Conservation (phyloP, 2,888 invertebrate genomes). For the Mimas tiliae region DNA sequence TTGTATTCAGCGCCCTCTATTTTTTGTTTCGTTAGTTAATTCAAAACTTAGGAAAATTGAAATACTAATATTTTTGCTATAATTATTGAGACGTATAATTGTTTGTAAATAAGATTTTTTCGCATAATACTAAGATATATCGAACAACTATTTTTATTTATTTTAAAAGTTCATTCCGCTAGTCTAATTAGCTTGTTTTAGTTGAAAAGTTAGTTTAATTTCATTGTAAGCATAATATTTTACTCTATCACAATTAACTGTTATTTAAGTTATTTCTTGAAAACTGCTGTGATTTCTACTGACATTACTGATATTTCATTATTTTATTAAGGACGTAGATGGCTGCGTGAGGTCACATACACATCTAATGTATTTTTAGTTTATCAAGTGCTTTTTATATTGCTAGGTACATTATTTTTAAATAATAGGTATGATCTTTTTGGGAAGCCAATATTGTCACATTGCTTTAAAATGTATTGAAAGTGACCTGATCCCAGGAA, state of each 20-base stretch:
- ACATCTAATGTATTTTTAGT: background rate
- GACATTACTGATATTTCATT: conserved; percentile 41
- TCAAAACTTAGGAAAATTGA: background rate
- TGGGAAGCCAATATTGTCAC: too few species aligned
- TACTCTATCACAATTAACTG: conserved; percentile 43
- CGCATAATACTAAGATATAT: conserved; percentile 34
- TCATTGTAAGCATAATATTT: conserved; percentile 41
- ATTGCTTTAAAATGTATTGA: background rate
- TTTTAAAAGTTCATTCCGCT: conserved; percentile 53
- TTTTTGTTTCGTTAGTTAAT: conserved; percentile 8
- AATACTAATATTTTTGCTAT: background rate
- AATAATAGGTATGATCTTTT: too few species aligned
- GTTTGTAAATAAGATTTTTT: conserved; percentile 52
- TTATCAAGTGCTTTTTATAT: background rate
- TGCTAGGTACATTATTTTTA: too few species aligned
- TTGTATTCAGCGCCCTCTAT: conserved; percentile 5
- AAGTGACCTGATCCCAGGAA: background rate
- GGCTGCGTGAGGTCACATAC: background rate
- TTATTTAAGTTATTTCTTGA: conserved; percentile 50
- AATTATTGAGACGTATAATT: conserved; percentile 38
- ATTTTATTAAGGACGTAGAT: background rate
- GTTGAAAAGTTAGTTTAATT: conserved; percentile 31
- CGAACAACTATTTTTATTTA: conserved; percentile 61
- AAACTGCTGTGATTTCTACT: conserved; percentile 77
- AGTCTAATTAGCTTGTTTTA: conserved; percentile 53